phyloP scores from a whole-genome alignment of 1,140 invertebrate genomes.

The Schlechtendalia chinensis region DNA sequence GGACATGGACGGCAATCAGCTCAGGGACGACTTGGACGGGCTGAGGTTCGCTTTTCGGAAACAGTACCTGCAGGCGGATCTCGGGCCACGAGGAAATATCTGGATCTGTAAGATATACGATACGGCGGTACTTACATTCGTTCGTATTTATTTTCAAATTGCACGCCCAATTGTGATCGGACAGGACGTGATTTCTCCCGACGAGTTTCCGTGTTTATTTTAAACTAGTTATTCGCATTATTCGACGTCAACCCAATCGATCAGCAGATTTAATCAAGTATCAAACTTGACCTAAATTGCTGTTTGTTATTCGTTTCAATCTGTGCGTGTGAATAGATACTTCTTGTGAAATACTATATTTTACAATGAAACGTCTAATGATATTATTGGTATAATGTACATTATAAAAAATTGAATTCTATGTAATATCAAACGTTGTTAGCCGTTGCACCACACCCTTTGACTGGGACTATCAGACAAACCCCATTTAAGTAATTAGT shows the following conservation, averaged over 20 bases:
- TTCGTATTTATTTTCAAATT: too few relatives aligned
- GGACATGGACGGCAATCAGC: slow-evolving; percentile 62
- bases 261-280: background rate
- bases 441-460: slow-evolving; percentile 32
- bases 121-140: too few relatives aligned
- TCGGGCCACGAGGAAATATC: slow-evolving; percentile 61
- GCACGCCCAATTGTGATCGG: too few relatives aligned
- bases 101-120: slow-evolving; percentile 62
- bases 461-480: background rate
- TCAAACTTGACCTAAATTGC: slow-evolving; percentile 6
- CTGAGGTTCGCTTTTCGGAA: slow-evolving; percentile 61
- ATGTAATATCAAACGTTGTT: background rate
- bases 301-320: background rate
- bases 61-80: slow-evolving; percentile 58
- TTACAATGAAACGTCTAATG: background rate
- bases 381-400: background rate
- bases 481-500: background rate
- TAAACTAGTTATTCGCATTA: background rate
- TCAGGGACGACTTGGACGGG: slow-evolving; percentile 62
- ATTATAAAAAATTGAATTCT: background rate
- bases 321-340: background rate
- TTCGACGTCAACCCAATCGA: background rate
- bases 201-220: too few relatives aligned
- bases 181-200: too few relatives aligned
- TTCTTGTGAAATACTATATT: slow-evolving; percentile 1